Conservation (phyloP, 2,888 invertebrate genomes). For the Cyclophora albipunctata region DNA sequence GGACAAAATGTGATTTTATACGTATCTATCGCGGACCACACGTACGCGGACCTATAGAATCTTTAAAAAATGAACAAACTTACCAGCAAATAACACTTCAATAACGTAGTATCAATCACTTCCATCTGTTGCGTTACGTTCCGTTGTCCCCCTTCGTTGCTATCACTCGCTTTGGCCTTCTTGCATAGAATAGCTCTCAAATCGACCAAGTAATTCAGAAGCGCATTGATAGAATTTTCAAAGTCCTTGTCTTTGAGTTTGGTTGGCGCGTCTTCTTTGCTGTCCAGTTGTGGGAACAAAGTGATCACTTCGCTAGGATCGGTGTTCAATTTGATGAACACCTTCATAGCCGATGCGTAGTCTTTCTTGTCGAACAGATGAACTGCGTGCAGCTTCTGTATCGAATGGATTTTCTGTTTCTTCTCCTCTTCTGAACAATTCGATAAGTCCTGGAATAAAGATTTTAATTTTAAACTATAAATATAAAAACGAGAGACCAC, state of each 20-base stretch:
- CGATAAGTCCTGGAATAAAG: conserved; percentile 80
- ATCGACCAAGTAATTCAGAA: conserved; percentile 92
- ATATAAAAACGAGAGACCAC: no score
- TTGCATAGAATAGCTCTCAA: conserved; percentile 76
- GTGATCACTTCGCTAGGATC: conserved; percentile 97
- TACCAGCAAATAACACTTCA: conserved; percentile 97
- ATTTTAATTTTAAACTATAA: no score
- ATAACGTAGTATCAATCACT: conserved; percentile 96
- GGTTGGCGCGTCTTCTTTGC: conserved; percentile 50
- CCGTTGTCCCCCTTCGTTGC: conserved; percentile 31
- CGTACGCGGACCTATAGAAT: no score
- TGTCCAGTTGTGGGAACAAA: conserved; percentile 91
- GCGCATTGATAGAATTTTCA: conserved; percentile 89
- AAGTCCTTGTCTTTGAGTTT: conserved; percentile 87
- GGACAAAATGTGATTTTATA: no score
- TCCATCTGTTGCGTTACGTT: conserved; percentile 77
- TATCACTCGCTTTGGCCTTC: conserved; percentile 1
- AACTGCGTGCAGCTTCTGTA: conserved; percentile 92
- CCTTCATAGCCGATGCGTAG: conserved; percentile 92
- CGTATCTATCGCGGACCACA: no score
- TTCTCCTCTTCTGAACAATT: conserved; percentile 88
- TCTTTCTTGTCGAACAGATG: conserved; percentile 92
- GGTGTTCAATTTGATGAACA: conserved; percentile 91
- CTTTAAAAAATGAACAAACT: no score
- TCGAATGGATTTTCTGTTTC: conserved; percentile 86